Base-by-base conservation (phyloP, 1,140 invertebrate genomes). In the Brachionus angularis region DNA sequence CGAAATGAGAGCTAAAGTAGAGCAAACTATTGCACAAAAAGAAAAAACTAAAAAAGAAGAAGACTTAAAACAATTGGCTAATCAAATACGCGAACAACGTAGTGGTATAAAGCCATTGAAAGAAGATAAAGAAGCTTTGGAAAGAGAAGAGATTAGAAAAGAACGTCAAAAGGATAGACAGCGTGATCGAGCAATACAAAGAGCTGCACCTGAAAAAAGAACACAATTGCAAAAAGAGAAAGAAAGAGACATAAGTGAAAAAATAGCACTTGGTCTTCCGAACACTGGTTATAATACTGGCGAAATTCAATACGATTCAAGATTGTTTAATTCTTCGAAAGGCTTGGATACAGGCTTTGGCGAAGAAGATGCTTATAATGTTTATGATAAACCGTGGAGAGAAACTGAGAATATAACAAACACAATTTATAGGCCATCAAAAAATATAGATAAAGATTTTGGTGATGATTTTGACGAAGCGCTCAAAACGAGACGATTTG, bases 41-140 rank as follows among this genome's bases (percentile, higher is more conserved):
- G 94, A 98, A 79, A 98, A 98, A 77, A 93, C 97, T 77, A 93
- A 93, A 82, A 98, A 98, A 76, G 96, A 99, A 81, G 94, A 96
- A 74, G 88, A 91, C 82, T 81, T 99, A 74, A 83, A 93, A 49
- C 86, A 90, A 78, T 83, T 98, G 77, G 96, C 96, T 16, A 91
- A 95, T 79, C 89, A 93, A 78, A 96, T 96, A 0, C 86, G 96
- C 73, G 93, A 97, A 75, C 92, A 96, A 77, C 85, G 94, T 74
- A 92, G 92, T 29, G 93, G 93, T 0, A 85, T 89, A n/a, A 71
- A 62, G 25, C 25, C 58, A 8, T 18, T 34, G 12, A 52, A 52
- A n/a, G 50, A 85, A 74, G 84, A 85, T 72, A 87, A 88, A 25
- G 91, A 93, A 49, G 87, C 87, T 16, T 86, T 87, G 14, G 93